Conservation (phyloP, 2,888 invertebrate species). For the Amblyteles armatorius region DNA sequence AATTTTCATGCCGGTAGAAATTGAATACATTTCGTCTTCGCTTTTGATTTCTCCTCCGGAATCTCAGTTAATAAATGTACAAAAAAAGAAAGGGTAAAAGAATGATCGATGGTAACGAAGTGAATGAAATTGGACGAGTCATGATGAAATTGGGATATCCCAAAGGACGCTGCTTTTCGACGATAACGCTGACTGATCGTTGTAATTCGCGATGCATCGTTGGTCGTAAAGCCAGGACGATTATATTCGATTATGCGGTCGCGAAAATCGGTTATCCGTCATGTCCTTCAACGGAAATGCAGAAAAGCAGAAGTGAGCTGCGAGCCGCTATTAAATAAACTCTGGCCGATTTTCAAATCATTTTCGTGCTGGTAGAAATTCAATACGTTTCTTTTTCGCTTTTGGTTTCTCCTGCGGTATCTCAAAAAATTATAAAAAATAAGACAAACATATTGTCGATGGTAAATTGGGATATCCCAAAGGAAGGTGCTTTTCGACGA, state of each 20-base stretch:
- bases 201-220: constrained; percentile 13
- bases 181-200: constrained; percentile 41
- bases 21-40: not conserved
- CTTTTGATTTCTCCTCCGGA: not conserved
- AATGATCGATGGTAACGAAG: not conserved
- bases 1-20: not conserved
- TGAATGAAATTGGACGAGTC: not conserved
- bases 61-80: not conserved
- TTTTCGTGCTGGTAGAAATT: not conserved
- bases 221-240: constrained; percentile 45
- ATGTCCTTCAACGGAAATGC: not conserved
- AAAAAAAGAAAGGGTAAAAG: not conserved
- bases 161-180: constrained; percentile 15
- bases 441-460: not conserved
- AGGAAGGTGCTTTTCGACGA: constrained; percentile 24
- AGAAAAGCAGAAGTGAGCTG: too few relatives aligned
- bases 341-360: constrained; percentile 10
- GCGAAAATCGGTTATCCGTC: constrained; percentile 53
- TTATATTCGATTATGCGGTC: constrained; percentile 51
- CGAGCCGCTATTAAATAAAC: constrained; percentile 9
- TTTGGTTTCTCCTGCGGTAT: not conserved
- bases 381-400: not conserved
- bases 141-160: not conserved
- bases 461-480: not conserved
- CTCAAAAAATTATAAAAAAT: not conserved